Base-by-base conservation (phyloP, 2,888 invertebrate species). In the Meiosimyza decipiens region DNA sequence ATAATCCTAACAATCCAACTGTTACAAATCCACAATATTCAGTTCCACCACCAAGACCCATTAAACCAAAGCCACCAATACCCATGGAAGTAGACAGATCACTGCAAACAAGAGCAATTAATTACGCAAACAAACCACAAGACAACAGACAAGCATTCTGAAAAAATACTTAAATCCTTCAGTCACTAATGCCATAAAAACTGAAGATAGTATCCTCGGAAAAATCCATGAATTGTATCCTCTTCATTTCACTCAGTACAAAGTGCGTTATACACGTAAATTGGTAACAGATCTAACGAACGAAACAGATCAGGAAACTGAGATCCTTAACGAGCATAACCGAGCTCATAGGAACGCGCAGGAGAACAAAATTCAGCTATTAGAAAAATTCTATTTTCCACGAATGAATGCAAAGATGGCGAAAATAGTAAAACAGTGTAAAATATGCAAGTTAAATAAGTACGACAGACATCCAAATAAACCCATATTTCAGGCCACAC, bases 321-420 rank as follows among this genome's bases (percentile, higher is more conserved):
- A 22, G 22, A 22, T 22, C 22, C 22, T 22, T 22, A 22, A 22
- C 22, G 22, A 22, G 2, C 22, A 22, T 22, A 22, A 22, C 2
- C 22, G 22, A 2, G 22, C 22, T 2, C 22, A 22, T 18, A 63
- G 73, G n/a, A 73, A 74, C 59, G 18, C 54, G 15, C 3, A 12
- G 33, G 70, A 75, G 55, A 73, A 71, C 40, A 71, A 69, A 70
- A 64, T 11, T 6, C 72, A 75, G 65, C 6, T 72, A 63, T n/a
- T 72, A 1, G 50, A 73, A 70, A 68, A 65, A 51, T 69, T 12
- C 28, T 75, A 71, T 51, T 73, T 72, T n/a, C 71, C 71, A 5
- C 9, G 51, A 55, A 73, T 64, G 68, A 72, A 33, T 18, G 57
- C 50, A 6, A 72, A 63, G 22, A 66, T 72, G 11, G 55, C 13